Conservation (phyloP, 2,113 vertebrate genomes). For the Manacus vitellinus region DNA sequence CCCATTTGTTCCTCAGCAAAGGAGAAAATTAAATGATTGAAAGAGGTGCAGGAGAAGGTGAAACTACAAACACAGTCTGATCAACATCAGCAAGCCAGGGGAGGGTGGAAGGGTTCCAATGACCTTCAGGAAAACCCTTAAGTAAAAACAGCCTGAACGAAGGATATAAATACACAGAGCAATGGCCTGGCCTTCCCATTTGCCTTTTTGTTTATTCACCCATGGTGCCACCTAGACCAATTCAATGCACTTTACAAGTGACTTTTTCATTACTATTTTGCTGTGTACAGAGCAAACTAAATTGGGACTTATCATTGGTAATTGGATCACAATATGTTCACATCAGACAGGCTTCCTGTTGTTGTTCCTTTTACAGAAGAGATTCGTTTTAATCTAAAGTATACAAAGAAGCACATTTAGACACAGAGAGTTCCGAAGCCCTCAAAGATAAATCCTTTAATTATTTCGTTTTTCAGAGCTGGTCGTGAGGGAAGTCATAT, state of each 20-base stretch:
- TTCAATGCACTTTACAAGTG: background rate
- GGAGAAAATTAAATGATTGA: background rate
- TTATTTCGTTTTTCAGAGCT: background rate
- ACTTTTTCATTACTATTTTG: background rate
- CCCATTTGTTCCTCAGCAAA: background rate
- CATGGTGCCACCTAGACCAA: fast-evolving
- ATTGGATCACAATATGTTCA: background rate
- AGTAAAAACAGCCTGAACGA: background rate
- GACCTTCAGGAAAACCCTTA: background rate
- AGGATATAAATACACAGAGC: background rate
- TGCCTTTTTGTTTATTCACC: background rate
- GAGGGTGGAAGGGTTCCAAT: background rate
- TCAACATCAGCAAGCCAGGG: background rate
- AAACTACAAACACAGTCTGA: background rate
- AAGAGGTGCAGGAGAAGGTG: background rate
- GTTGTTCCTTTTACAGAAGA: background rate
- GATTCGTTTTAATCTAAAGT: background rate
- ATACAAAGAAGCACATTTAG: background rate
- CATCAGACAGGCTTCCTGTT: background rate
- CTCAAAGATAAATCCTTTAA: background rate
- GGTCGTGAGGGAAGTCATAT: background rate
- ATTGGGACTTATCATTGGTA: background rate
- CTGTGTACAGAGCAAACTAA: background rate
- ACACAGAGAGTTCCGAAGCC: background rate
- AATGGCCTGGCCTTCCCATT: background rate